These are phyloP conservation scores for Thymallus thymallus DNA, from an alignment of 2,113 vertebrate genomes.

Conservation along the genomic window DNA sequence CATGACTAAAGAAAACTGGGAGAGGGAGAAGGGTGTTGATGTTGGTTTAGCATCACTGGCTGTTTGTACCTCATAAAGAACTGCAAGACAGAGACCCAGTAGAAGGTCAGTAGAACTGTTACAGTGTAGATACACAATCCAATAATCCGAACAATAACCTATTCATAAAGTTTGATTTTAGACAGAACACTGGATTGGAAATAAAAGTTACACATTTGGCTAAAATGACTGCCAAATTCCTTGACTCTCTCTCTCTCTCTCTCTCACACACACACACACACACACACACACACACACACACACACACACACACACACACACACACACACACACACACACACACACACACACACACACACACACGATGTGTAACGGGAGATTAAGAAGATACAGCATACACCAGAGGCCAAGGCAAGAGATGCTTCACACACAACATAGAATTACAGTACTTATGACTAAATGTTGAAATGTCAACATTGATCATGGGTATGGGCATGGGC, in stretches of 20 bases:
- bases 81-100: not conserved
- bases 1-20: constrained; percentile 32
- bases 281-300: not conserved
- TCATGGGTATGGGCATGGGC: not conserved
- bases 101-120: too few species aligned
- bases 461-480: not conserved
- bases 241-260: not conserved
- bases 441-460: too few species aligned
- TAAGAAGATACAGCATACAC: constrained; percentile 5
- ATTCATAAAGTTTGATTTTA: not conserved
- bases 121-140: too few species aligned
- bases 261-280: not conserved
- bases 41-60: not conserved
- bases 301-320: not conserved
- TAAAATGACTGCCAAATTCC: not conserved
- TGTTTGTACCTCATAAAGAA: not conserved
- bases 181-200: not conserved
- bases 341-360: not conserved
- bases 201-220: not conserved
- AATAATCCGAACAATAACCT: not conserved
- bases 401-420: not conserved
- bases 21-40: not conserved
- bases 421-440: not conserved
- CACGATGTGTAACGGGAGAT: not conserved
- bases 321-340: not conserved